Evolutionary conservation across 1,140 invertebrate genomes (phyloP).

Genomic region (Thrips palmi): DNA sequence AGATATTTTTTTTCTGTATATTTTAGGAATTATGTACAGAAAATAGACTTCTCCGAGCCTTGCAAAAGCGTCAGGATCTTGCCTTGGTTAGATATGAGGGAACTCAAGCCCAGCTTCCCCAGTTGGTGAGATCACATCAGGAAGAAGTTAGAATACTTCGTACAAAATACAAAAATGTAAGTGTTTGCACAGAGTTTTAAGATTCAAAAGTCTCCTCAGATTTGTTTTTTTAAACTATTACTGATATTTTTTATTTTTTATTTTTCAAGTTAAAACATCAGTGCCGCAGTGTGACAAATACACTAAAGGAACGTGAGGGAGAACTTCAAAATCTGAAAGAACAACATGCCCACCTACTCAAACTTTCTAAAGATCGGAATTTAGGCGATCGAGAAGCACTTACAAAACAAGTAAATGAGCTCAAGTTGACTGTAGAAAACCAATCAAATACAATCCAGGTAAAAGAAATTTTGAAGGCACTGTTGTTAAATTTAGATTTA

Average conservation of each 20-base stretch:
- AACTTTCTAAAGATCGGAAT: constrained; percentile 49
- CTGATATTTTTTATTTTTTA: neutral
- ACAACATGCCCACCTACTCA: constrained; percentile 39
- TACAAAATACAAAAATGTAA: constrained; percentile 34
- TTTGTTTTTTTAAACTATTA: too few relatives aligned
- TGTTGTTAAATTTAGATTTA: constrained; percentile 5
- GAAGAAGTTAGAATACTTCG: constrained; percentile 56
- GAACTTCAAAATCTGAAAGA: constrained; percentile 31
- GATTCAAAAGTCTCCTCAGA: too few relatives aligned
- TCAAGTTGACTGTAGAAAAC: constrained; percentile 39
- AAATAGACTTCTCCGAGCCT: constrained; percentile 46
- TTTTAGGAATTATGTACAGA: constrained; percentile 48
- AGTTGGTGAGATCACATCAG: constrained; percentile 38
- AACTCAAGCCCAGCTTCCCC: constrained; percentile 15
- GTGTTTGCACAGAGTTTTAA: neutral
- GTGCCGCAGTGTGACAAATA: constrained; percentile 12
- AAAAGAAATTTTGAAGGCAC: constrained; percentile 6
- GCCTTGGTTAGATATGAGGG: constrained; percentile 37
- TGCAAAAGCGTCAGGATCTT: constrained; percentile 56
- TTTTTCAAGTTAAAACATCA: constrained; percentile 11
- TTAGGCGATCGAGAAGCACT: constrained; percentile 52
- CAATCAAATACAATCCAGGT: constrained; percentile 47
- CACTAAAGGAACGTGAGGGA: constrained; percentile 11
- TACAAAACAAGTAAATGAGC: constrained; percentile 36
- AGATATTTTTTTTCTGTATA: neutral